Percentiles rank a stretch among this genome's conserved stretches.
phyloP scores from a whole-genome alignment of 2,797 vertebrate species.

The Acridotheres tristis region DNA sequence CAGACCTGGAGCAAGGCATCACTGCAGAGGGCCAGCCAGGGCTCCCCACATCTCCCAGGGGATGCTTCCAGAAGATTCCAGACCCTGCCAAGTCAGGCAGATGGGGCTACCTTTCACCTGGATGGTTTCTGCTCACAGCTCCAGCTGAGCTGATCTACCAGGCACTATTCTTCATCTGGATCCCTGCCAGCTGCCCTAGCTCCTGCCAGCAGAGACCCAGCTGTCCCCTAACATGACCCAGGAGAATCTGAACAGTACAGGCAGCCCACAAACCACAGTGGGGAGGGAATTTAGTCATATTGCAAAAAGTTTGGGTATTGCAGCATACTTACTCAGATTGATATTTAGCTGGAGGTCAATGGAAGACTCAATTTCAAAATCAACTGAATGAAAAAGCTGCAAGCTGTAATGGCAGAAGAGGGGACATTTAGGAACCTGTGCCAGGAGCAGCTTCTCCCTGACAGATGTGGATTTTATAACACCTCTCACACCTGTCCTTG shows the following conservation, averaged over 20 bases:
- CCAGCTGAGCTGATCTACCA: background rate
- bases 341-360: slow-evolving; percentile 85
- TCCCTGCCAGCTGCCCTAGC: background rate
- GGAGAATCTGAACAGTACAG: background rate
- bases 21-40: background rate
- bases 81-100: background rate
- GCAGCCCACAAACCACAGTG: background rate
- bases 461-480: background rate
- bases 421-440: background rate
- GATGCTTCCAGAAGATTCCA: background rate
- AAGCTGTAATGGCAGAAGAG: slow-evolving; percentile 69
- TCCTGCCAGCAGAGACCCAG: background rate
- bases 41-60: background rate
- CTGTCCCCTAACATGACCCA: background rate
- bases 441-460: background rate
- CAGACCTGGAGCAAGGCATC: background rate
- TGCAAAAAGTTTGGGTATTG: background rate
- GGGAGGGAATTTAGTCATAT: background rate
- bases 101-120: background rate
- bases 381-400: slow-evolving; percentile 74
- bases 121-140: background rate
- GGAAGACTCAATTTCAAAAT: slow-evolving; percentile 85
- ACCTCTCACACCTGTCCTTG: background rate
- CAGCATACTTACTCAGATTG: slow-evolving; percentile 78
- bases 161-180: background rate